Conservation (phyloP, 2,888 invertebrate genomes). For the Polydrusus cervinus region DNA sequence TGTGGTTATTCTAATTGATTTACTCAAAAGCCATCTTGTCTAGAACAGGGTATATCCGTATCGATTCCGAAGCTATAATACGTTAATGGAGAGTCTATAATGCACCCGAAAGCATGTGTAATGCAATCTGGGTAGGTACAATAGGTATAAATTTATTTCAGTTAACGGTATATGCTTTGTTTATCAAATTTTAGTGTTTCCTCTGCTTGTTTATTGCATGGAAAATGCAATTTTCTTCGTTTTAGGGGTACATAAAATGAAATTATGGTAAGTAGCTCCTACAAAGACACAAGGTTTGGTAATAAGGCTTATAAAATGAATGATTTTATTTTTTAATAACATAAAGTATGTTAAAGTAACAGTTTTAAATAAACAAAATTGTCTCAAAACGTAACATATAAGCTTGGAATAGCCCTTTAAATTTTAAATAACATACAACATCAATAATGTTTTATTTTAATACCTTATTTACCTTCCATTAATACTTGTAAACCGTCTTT, state of each 20-base stretch:
- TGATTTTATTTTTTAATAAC: too few relatives aligned
- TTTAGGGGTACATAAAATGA: too few relatives aligned
- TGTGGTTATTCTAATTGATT: background rate
- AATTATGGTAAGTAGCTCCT: too few relatives aligned
- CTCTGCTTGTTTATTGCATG: background rate
- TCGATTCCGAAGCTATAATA: conserved; percentile 9
- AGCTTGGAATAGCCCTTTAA: too few relatives aligned
- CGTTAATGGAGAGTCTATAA: conserved; percentile 12
- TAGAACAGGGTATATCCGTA: background rate
- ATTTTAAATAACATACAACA: too few relatives aligned
- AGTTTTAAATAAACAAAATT: too few relatives aligned
- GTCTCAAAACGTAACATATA: too few relatives aligned
- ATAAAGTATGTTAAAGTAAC: too few relatives aligned
- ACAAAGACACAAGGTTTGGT: too few relatives aligned
- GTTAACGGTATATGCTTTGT: conserved; percentile 6
- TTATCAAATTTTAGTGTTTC: background rate
- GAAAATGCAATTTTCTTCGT: background rate
- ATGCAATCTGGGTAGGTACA: conserved; percentile 13
- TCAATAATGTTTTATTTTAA: background rate
- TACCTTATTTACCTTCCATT: background rate
- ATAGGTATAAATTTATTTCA: conserved; percentile 5
- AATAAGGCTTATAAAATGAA: too few relatives aligned
- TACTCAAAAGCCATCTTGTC: conserved; percentile 4
- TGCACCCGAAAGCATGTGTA: conserved; percentile 9
- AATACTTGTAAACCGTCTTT: conserved; percentile 2